A percentile compares a stretch with the other conserved stretches of the same genome.
Conservation (phyloP, 2,797 vertebrate species). For the Macropus fuliginosus region DNA sequence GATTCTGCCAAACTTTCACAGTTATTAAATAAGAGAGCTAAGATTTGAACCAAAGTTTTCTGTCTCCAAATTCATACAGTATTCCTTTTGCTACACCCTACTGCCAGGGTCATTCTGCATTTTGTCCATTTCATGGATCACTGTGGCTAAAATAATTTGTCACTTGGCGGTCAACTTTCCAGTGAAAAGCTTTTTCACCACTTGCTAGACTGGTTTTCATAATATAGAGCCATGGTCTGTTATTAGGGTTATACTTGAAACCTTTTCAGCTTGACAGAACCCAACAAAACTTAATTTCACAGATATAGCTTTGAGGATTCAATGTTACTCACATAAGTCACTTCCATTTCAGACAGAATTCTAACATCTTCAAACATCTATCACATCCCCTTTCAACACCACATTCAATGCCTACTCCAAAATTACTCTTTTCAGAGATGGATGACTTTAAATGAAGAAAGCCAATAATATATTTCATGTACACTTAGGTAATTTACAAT, state of each 20-base stretch:
- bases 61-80: neutral
- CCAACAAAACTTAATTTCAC: neutral
- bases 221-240: neutral
- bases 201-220: neutral
- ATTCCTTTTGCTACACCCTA: neutral
- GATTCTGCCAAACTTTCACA: neutral
- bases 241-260: neutral
- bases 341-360: neutral
- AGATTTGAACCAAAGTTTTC: neutral
- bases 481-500: neutral
- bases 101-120: neutral
- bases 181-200: neutral
- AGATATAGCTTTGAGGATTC: neutral
- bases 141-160: neutral
- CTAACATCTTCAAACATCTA: neutral
- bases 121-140: neutral
- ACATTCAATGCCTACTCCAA: neutral
- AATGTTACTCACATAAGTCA: neutral
- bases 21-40: neutral
- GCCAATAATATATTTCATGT: neutral
- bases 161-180: neutral
- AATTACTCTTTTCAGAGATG: neutral
- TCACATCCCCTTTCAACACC: neutral
- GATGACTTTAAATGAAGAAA: neutral
- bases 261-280: neutral